A percentile compares a stretch with the other conserved stretches of the same genome.
phyloP scores from a whole-genome alignment of 1,140 invertebrate species.

The Brachionus angularis region DNA sequence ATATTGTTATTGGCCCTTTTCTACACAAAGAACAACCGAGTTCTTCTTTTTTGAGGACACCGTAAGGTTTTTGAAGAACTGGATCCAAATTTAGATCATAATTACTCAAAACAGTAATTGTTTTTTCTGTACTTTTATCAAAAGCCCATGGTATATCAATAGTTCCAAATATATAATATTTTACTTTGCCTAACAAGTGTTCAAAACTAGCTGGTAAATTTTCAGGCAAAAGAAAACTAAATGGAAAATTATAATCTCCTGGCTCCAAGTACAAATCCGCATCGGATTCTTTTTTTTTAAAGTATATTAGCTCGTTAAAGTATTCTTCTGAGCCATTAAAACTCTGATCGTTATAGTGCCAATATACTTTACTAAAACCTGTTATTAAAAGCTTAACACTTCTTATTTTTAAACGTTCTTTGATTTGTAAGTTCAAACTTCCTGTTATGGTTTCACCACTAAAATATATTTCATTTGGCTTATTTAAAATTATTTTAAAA shows the following conservation, averaged over 20 bases:
- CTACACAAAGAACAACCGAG: background rate
- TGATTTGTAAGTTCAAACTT: background rate
- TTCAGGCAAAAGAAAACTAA: conserved; percentile 58
- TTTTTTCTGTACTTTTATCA: conserved; percentile 48
- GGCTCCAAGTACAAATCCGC: conserved; percentile 30
- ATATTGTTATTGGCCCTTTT: background rate
- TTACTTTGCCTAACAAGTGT: conserved; percentile 57
- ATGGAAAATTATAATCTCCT: conserved; percentile 58
- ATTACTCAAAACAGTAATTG: conserved; percentile 51
- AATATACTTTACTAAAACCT: background rate
- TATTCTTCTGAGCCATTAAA: background rate
- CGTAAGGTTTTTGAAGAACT: background rate
- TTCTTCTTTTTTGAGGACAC: background rate
- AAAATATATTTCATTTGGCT: background rate
- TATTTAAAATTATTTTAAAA: background rate
- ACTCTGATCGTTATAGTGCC: background rate
- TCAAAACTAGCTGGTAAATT: conserved; percentile 59
- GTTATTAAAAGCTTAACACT: background rate
- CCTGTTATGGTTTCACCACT: background rate
- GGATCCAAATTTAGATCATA: conserved; percentile 51
- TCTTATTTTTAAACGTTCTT: background rate
- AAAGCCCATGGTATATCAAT: conserved; percentile 53
- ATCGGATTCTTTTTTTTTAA: background rate
- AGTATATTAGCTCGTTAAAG: background rate
- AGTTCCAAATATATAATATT: conserved; percentile 57